Percentiles rank a stretch among this genome's conserved stretches.
Evolutionary conservation across 2,113 vertebrate species (phyloP).

Genomic region (Merops nubicus): DNA sequence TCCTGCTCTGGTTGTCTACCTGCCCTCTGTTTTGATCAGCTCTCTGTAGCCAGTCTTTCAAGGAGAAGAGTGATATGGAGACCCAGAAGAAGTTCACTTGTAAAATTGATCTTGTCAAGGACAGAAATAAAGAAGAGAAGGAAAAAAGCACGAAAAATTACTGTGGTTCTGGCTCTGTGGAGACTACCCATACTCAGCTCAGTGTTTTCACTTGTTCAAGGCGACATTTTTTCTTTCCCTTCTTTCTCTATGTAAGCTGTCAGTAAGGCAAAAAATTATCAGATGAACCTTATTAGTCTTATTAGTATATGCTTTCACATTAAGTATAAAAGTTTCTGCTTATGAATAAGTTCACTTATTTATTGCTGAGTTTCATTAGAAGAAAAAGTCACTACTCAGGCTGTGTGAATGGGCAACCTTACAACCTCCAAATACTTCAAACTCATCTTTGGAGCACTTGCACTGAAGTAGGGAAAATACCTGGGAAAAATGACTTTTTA

Average conservation of each 20-base stretch:
- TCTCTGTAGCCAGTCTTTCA: conserved; percentile 37
- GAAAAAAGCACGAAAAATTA: not conserved
- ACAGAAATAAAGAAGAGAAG: not conserved
- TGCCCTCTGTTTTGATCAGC: conserved; percentile 63
- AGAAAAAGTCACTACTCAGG: not conserved
- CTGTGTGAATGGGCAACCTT: not conserved
- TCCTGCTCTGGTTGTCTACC: conserved; percentile 37
- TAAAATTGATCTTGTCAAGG: conserved; percentile 13
- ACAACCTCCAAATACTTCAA: not conserved
- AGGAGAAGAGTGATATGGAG: not conserved
- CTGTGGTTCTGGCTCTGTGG: not conserved
- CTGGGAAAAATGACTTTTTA: conserved; percentile 40
- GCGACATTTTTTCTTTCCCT: not conserved
- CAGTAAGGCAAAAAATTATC: not conserved
- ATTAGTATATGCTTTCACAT: not conserved
- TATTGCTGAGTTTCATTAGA: not conserved
- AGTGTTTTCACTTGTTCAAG: not conserved
- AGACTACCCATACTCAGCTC: not conserved
- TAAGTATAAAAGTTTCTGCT: not conserved
- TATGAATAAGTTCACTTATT: not conserved
- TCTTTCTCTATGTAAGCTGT: not conserved
- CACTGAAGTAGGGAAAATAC: not conserved
- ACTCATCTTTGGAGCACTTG: not conserved
- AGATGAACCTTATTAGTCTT: not conserved
- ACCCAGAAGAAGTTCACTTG: not conserved